These are phyloP conservation scores for Pantala flavescens DNA, from an alignment of 1,140 invertebrate species.

Conservation along the genomic window DNA sequence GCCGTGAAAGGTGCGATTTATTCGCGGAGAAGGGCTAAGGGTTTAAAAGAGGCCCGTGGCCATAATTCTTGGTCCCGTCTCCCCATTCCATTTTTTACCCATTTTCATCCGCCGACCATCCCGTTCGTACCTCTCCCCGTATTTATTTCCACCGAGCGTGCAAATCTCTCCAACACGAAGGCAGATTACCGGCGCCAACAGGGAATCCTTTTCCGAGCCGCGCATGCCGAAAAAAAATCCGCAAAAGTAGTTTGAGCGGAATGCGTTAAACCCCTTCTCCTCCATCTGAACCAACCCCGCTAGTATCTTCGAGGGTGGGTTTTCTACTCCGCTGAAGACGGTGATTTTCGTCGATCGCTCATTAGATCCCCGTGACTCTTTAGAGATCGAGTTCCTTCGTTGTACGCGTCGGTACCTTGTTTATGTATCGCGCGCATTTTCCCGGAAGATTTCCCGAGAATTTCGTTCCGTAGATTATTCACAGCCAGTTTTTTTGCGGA, in stretches of 20 bases:
- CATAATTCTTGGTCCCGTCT: background rate
- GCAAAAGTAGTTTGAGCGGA: background rate
- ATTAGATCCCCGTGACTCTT: too few relatives aligned
- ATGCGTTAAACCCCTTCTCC: background rate
- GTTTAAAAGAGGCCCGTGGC: too few relatives aligned
- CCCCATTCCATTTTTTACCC: background rate
- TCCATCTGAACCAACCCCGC: background rate
- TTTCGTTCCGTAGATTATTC: too few relatives aligned
- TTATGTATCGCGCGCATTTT: too few relatives aligned
- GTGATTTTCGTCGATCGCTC: too few relatives aligned
- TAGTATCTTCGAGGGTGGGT: background rate
- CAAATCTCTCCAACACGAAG: slow-evolving; percentile 3
- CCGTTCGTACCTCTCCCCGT: background rate
- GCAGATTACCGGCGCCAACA: background rate
- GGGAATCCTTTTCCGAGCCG: background rate
- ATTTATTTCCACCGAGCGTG: slow-evolving; percentile 3
- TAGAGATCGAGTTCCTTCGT: too few relatives aligned
- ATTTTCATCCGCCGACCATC: background rate
- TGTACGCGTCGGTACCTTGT: too few relatives aligned
- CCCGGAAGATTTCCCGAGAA: too few relatives aligned
- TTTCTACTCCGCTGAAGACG: too few relatives aligned
- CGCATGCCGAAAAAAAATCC: background rate
- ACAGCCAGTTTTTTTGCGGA: too few relatives aligned
- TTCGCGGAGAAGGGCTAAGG: too few relatives aligned
- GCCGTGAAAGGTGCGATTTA: too few relatives aligned